Evolutionary conservation across 2,113 vertebrate species (phyloP).

Genomic region (Ophthalmolycus amberensis): DNA sequence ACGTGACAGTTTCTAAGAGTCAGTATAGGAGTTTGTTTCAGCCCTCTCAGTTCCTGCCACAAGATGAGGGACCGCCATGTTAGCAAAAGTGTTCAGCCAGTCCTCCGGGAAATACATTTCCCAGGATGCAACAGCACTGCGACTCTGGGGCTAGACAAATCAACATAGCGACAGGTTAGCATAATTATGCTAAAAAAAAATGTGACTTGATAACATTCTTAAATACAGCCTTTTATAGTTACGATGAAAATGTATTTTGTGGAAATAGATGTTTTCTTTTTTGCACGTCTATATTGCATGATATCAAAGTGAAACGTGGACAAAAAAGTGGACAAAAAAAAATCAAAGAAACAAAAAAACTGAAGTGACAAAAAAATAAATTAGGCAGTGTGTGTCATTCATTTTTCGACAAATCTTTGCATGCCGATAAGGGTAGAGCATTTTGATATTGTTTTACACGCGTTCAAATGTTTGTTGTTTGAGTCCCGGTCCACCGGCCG

Average conservation of each 20-base stretch:
- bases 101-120: constrained; percentile 69
- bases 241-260: constrained; percentile 87
- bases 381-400: constrained; percentile 79
- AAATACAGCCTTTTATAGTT: constrained; percentile 87
- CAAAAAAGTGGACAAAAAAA: constrained; percentile 64
- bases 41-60: constrained; percentile 73
- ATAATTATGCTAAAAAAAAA: constrained; percentile 78
- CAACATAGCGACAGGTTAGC: constrained; percentile 79
- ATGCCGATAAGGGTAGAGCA: constrained; percentile 81
- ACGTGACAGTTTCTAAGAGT: constrained; percentile 63
- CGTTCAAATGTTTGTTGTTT: constrained; percentile 63
- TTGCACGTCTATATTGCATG: constrained; percentile 90
- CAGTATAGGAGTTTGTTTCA: constrained; percentile 71
- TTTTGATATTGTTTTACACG: constrained; percentile 79
- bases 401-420: constrained; percentile 83
- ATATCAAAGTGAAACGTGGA: constrained; percentile 85
- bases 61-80: constrained; percentile 64
- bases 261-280: constrained; percentile 89
- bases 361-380: constrained; percentile 55
- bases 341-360: constrained; percentile 66
- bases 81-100: constrained; percentile 70
- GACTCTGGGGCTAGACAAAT: constrained; percentile 77
- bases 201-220: constrained; percentile 87
- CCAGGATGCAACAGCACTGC: constrained; percentile 79
- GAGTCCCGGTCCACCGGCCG: constrained; percentile 52